phyloP scores from a whole-genome alignment of 1,140 invertebrate genomes.

The Ctenoplectra terminalis region DNA sequence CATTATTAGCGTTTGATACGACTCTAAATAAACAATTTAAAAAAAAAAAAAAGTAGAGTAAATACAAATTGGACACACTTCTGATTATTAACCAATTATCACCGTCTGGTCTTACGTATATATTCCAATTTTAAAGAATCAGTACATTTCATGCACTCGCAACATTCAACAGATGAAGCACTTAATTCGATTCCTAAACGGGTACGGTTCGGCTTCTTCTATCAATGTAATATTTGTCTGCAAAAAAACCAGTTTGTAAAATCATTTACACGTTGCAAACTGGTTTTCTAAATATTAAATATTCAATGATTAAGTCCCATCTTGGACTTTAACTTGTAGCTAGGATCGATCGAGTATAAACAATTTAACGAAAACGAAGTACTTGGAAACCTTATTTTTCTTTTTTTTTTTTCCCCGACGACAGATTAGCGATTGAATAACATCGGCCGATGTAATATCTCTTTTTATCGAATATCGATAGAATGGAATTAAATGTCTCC shows the following conservation, averaged over 20 bases:
- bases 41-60: no score
- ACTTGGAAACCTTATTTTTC: not conserved
- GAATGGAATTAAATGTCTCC: slow-evolving; percentile 60
- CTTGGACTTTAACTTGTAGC: not conserved
- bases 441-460: slow-evolving; percentile 42
- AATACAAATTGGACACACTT: no score
- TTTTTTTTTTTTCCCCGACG: no score
- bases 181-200: not conserved
- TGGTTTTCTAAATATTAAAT: slow-evolving; percentile 19
- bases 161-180: not conserved
- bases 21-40: no score
- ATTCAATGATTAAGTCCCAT: not conserved
- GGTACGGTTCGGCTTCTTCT: slow-evolving; percentile 8
- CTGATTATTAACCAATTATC: no score
- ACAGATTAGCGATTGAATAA: slow-evolving; percentile 10
- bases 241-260: not conserved
- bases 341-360: not conserved
- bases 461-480: slow-evolving; percentile 51
- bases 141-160: not conserved
- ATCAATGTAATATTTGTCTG: not conserved
- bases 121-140: no score
- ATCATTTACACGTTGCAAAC: not conserved
- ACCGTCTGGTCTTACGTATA: no score
- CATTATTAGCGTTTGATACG: no score
- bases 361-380: not conserved